Percentiles rank a stretch among this genome's conserved stretches.
phyloP scores from a whole-genome alignment of 2,113 vertebrate genomes.

The Pterocles burchelli region DNA sequence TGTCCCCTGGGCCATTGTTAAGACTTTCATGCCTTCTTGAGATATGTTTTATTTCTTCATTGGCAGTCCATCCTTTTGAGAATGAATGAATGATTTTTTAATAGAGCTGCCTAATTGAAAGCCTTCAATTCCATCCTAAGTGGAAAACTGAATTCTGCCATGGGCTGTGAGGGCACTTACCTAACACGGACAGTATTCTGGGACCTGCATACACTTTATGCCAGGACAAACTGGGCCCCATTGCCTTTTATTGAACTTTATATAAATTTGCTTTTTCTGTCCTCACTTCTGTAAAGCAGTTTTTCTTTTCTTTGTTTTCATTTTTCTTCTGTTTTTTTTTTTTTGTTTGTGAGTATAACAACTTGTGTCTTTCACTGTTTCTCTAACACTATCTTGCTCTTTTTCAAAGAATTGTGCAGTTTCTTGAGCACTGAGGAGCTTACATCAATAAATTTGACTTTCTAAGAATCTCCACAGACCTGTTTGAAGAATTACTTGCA shows the following conservation, averaged over 20 bases:
- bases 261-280: neutral
- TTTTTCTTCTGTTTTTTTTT: neutral
- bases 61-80: neutral
- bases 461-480: neutral
- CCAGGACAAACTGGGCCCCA: accelerated
- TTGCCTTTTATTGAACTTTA: neutral
- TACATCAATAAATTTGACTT: neutral
- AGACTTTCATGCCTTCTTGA: neutral
- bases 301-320: neutral
- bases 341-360: neutral
- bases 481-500: neutral
- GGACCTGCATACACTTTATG: accelerated
- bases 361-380: neutral
- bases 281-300: neutral
- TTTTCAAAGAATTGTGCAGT: neutral
- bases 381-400: neutral
- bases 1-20: neutral
- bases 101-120: neutral
- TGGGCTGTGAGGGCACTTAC: neutral
- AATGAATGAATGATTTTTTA: neutral
- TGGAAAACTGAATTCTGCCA: neutral
- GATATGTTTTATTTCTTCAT: constrained; percentile 22
- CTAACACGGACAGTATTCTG: neutral
- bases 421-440: neutral
- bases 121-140: neutral